Evolutionary conservation across 2,797 vertebrate species (phyloP), one percentile per base, ranked within the genome.

Genomic region (Semaprochilodus insignis): DNA sequence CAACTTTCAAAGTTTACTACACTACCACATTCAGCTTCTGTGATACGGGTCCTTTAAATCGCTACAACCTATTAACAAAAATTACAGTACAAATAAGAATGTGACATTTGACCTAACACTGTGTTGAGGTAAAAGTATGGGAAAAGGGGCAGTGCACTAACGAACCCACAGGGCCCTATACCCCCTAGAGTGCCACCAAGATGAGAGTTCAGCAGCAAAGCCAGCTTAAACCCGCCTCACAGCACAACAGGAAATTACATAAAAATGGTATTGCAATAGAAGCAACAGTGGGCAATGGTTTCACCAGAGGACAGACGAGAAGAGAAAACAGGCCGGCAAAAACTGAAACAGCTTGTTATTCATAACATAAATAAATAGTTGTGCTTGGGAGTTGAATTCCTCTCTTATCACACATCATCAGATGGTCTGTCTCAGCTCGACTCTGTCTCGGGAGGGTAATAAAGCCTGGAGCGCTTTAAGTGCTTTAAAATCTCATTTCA

Each of bases 171-270:
- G 23, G 81, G 57, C 25, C 21, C 6, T 5, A 77, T 59, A 77
- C 69, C 52, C 62, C 23, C 70, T 17, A 71, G 74, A 66, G 63
- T 6, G 31, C 6, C 70, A 70, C 16, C 15, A 7, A 83, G 10
- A 48, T 31, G n/a, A 75, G 36, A 21, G 23, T 48, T 60, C 60
- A 60, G 62, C 21, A 31, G 77, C 85, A 84, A 87, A 62, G 84
- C 73, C 71, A 81, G 55, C 21, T 80, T 81, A 82, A 76, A 57
- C 87, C 76, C 0, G 57, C 81, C 87, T 87, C 73, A 86, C 88
- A 88, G 89, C 80, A 7, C 88, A 93, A 93, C 92, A 94, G 93
- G 93, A 95, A 94, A 93, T 91, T 90, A 84, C 89, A 90, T 74
- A 69, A 88, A 71, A 89, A 74, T 67, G 81, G 78, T 84, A 87